phyloP scores from a whole-genome alignment of 2,888 invertebrate genomes.

The Megaustenia siamemsis region DNA sequence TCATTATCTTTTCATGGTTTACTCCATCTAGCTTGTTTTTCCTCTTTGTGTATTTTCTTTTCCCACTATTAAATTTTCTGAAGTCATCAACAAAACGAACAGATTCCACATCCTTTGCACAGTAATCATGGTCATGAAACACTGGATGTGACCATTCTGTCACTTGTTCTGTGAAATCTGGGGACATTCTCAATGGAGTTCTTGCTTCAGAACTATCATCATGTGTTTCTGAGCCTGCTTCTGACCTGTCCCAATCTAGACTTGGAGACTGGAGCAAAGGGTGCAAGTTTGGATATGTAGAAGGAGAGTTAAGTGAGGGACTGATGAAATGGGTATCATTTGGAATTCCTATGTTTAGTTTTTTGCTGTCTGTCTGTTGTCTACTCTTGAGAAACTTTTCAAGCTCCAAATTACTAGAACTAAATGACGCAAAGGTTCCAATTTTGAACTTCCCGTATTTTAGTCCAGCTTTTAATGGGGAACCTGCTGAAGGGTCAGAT shows the following conservation, averaged over 20 bases:
- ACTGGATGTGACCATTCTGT: constrained; percentile 56
- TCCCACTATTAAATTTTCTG: constrained; percentile 49
- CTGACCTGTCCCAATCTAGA: constrained; percentile 62
- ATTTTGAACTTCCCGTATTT: constrained; percentile 73
- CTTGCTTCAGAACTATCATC: constrained; percentile 57
- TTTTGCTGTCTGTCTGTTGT: constrained; percentile 31
- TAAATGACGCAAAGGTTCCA: constrained; percentile 73
- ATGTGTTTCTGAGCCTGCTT: constrained; percentile 61
- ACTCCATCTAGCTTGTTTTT: constrained; percentile 52
- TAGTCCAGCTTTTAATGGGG: constrained; percentile 48
- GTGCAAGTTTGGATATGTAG: constrained; percentile 51
- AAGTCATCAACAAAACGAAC: constrained; percentile 32
- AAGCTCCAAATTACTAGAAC: constrained; percentile 68
- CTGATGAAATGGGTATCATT: constrained; percentile 43
- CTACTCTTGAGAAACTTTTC: constrained; percentile 58
- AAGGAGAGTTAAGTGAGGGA: constrained; percentile 50
- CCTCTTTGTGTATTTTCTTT: constrained; percentile 58
- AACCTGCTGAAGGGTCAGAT: not conserved
- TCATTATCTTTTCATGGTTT: constrained; percentile 56
- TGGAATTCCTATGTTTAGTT: constrained; percentile 54
- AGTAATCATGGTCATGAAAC: constrained; percentile 75
- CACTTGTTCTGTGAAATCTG: constrained; percentile 45
- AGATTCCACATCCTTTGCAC: constrained; percentile 55
- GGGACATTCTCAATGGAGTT: constrained; percentile 48
- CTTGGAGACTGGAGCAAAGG: constrained; percentile 60